A percentile compares a stretch with the other conserved stretches of the same genome.
These are phyloP conservation scores for Azorinus chamasolen DNA, from an alignment of 2,888 invertebrate genomes.

Conservation along the genomic window DNA sequence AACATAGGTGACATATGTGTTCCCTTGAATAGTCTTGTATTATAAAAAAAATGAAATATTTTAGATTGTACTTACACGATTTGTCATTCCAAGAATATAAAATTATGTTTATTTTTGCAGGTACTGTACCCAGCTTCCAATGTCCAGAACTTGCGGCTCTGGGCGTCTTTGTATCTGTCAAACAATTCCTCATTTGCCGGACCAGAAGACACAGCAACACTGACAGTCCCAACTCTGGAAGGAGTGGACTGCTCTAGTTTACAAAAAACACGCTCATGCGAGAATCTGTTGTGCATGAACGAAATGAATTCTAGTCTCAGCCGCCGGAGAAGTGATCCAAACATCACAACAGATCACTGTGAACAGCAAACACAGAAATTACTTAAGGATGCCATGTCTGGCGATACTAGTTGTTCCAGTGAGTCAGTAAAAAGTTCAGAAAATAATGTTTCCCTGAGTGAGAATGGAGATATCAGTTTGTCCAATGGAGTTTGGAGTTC, in stretches of 20 bases:
- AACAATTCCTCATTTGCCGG: slow-evolving; percentile 78
- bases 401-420: slow-evolving; percentile 63
- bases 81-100: too few species aligned
- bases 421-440: slow-evolving; percentile 61
- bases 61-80: too few species aligned
- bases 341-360: slow-evolving; percentile 87
- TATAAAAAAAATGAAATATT: too few species aligned
- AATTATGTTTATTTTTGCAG: too few species aligned
- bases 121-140: slow-evolving; percentile 95
- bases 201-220: slow-evolving; percentile 74
- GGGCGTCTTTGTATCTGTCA: slow-evolving; percentile 95
- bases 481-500: too few species aligned
- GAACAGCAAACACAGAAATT: slow-evolving; percentile 65
- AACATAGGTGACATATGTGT: too few species aligned
- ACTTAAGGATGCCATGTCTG: slow-evolving; percentile 58
- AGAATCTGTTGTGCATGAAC: slow-evolving; percentile 89
- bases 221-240: slow-evolving; percentile 48
- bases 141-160: slow-evolving; percentile 93
- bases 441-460: slow-evolving; percentile 47
- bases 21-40: too few species aligned
- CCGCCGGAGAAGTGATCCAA: slow-evolving; percentile 95
- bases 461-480: slow-evolving; percentile 23
- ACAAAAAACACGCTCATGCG: slow-evolving; percentile 93
- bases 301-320: slow-evolving; percentile 87
- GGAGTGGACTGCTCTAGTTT: slow-evolving; percentile 55